Conservation (phyloP, 2,888 invertebrate genomes). For the Balanococcus diminutus region DNA sequence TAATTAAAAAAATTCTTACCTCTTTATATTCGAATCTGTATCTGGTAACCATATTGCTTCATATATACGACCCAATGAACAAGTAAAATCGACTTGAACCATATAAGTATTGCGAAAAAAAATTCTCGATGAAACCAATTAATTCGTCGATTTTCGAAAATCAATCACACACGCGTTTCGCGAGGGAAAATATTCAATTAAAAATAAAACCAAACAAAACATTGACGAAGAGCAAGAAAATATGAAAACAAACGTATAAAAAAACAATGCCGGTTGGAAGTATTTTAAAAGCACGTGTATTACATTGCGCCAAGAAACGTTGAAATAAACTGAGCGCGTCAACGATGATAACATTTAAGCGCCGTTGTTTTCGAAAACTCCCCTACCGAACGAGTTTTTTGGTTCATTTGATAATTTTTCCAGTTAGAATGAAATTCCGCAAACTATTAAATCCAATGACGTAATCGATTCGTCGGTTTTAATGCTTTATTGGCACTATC, state of each 20-base stretch:
- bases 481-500: conserved; percentile 8
- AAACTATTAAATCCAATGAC: conserved; percentile 22
- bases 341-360: conserved; percentile 39
- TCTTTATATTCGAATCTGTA: conserved; percentile 46
- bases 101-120: background rate
- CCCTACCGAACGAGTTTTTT: conserved; percentile 31
- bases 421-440: conserved; percentile 9
- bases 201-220: background rate
- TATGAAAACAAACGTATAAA: conserved; percentile 4
- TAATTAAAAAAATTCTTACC: background rate
- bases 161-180: background rate
- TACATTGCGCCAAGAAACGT: conserved; percentile 43
- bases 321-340: conserved; percentile 37
- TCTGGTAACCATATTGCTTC: conserved; percentile 43
- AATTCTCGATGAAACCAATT: background rate
- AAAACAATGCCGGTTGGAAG: conserved; percentile 9
- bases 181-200: no score
- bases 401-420: conserved; percentile 34
- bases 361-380: conserved; percentile 39
- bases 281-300: conserved; percentile 14
- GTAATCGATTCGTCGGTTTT: conserved; percentile 1
- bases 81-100: background rate
- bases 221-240: background rate
- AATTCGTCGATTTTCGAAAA: background rate
- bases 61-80: background rate